Evolutionary conservation across 2,113 vertebrate species (phyloP).

Genomic region (Taxidea taxus): DNA sequence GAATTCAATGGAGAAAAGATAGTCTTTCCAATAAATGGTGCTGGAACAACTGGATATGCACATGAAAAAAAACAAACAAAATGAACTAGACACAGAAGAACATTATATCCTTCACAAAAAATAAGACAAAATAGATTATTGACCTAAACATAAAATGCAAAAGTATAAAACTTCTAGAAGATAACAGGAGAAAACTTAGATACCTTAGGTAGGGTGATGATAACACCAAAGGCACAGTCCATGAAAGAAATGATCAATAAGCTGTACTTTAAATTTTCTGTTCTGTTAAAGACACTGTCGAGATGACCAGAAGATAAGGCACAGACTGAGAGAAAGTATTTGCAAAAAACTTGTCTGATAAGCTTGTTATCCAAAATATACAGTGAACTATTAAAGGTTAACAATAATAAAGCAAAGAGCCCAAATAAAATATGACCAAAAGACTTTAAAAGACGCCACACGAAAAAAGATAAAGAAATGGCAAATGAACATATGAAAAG

Average conservation of each 20-base stretch:
- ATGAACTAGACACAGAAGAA: neutral
- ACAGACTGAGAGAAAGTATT: neutral
- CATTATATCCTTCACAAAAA: neutral
- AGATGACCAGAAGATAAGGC: neutral
- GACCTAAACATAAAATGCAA: neutral
- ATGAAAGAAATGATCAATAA: neutral
- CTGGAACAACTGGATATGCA: neutral
- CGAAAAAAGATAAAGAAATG: neutral
- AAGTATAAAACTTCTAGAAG: neutral
- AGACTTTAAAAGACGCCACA: neutral
- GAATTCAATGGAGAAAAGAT: neutral
- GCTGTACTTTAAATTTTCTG: neutral
- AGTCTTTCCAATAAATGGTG: neutral
- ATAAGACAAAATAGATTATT: neutral
- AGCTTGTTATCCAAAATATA: neutral
- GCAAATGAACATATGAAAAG: neutral
- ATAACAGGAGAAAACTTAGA: neutral
- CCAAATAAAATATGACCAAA: neutral
- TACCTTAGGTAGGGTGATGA: neutral
- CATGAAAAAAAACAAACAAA: neutral
- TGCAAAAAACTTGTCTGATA: neutral
- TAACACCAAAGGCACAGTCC: neutral
- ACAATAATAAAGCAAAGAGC: neutral
- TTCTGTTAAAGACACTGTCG: neutral
- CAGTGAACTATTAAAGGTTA: neutral